phyloP scores from a whole-genome alignment of 2,113 vertebrate genomes.

The Tamias sibiricus region DNA sequence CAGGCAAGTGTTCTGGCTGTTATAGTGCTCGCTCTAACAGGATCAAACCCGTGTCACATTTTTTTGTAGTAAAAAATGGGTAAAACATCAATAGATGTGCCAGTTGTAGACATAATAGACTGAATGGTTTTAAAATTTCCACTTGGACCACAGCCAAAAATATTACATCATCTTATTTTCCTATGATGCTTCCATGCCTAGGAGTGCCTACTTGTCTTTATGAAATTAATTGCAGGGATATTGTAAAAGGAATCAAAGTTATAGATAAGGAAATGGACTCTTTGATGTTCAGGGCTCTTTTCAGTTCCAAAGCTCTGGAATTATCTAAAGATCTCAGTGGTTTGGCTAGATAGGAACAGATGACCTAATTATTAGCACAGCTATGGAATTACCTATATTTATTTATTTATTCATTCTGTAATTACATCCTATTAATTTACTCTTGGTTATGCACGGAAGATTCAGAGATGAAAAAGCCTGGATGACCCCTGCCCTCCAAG shows the following conservation, averaged over 20 bases:
- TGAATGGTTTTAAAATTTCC: neutral
- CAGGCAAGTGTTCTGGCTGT: neutral
- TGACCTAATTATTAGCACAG: neutral
- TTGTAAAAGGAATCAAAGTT: neutral
- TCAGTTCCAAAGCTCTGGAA: neutral
- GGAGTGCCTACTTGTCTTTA: neutral
- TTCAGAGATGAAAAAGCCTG: neutral
- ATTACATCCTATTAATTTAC: neutral
- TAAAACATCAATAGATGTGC: accelerated
- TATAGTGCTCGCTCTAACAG: neutral
- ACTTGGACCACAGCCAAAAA: neutral
- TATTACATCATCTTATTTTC: neutral
- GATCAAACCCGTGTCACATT: neutral
- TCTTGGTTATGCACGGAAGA: neutral
- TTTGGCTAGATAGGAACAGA: neutral
- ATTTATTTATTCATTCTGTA: neutral
- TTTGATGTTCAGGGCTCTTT: neutral
- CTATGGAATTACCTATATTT: neutral
- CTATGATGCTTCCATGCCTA: too few relatives aligned
- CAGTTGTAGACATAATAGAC: neutral
- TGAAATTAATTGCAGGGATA: neutral
- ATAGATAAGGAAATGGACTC: neutral
- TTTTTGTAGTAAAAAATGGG: neutral
- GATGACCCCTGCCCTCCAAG: neutral
- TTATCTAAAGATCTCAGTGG: neutral